Conservation (phyloP, 2,113 vertebrate species). For the Tachysurus vachellii region DNA sequence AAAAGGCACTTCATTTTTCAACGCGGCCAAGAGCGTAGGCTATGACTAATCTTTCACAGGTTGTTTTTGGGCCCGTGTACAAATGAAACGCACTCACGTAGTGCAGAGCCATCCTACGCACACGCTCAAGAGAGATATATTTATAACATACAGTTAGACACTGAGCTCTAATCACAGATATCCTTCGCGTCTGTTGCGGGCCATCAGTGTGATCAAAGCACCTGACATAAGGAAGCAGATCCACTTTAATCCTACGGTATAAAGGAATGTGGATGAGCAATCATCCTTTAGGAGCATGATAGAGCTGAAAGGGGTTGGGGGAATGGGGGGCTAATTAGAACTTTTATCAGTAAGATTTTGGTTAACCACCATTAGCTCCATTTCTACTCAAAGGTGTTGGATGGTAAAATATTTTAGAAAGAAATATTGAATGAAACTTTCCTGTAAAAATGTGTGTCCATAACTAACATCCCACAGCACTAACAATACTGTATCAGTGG, state of each 20-base stretch:
- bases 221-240: background rate
- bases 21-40: background rate
- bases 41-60: conserved; percentile 31
- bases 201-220: conserved; percentile 28
- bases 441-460: background rate
- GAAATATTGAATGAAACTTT: background rate
- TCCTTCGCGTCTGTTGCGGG: background rate
- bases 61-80: conserved; percentile 20
- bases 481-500: background rate
- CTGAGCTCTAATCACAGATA: conserved; percentile 11
- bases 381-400: background rate
- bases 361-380: background rate
- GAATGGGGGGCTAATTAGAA: background rate
- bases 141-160: conserved; percentile 20
- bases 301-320: background rate
- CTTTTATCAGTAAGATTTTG: background rate
- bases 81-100: background rate
- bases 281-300: background rate
- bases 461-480: background rate
- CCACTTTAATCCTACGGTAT: conserved; percentile 16
- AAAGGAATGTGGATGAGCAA: conserved; percentile 3
- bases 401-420: background rate
- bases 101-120: conserved; percentile 3
- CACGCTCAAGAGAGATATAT: conserved; percentile 13
- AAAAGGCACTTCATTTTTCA: conserved; percentile 37